Evolutionary conservation across 1,140 invertebrate species (phyloP).

Genomic region (Sycobia sp.): DNA sequence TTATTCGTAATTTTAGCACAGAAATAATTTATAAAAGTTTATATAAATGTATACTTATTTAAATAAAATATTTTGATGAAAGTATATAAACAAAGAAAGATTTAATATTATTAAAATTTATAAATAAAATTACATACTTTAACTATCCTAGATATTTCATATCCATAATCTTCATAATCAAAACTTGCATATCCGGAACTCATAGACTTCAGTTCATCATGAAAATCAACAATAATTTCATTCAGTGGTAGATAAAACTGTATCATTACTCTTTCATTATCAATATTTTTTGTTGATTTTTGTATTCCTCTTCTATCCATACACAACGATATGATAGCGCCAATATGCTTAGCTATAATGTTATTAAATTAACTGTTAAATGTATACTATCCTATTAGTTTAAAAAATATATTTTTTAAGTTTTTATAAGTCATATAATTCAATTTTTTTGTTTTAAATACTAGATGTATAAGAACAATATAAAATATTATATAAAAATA

Average conservation of each 20-base stretch:
- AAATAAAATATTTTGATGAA: too few species aligned
- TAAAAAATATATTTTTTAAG: not conserved
- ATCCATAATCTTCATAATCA: slow-evolving; percentile 94
- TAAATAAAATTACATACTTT: slow-evolving; percentile 65
- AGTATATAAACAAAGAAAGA: too few species aligned
- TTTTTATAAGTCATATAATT: too few species aligned
- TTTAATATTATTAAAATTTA: too few species aligned
- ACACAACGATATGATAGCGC: slow-evolving; percentile 74
- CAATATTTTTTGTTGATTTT: slow-evolving; percentile 77
- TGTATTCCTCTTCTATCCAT: slow-evolving; percentile 80
- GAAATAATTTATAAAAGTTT: too few species aligned
- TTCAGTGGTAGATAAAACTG: slow-evolving; percentile 85
- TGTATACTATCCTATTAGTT: too few species aligned
- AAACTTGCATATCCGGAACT: slow-evolving; percentile 96
- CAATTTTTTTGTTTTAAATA: too few species aligned
- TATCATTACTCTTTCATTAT: slow-evolving; percentile 80
- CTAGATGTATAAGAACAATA: too few species aligned
- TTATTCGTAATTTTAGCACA: too few species aligned
- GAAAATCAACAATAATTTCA: slow-evolving; percentile 95
- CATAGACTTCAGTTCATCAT: slow-evolving; percentile 87
- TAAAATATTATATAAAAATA: too few species aligned
- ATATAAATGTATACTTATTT: too few species aligned
- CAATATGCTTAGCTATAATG: slow-evolving; percentile 70
- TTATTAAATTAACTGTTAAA: not conserved
- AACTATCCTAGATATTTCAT: slow-evolving; percentile 72